Evolutionary conservation across 92 coral and sea anemone genomes (phyloP).

Genomic region (Palythoa caribaeorum): DNA sequence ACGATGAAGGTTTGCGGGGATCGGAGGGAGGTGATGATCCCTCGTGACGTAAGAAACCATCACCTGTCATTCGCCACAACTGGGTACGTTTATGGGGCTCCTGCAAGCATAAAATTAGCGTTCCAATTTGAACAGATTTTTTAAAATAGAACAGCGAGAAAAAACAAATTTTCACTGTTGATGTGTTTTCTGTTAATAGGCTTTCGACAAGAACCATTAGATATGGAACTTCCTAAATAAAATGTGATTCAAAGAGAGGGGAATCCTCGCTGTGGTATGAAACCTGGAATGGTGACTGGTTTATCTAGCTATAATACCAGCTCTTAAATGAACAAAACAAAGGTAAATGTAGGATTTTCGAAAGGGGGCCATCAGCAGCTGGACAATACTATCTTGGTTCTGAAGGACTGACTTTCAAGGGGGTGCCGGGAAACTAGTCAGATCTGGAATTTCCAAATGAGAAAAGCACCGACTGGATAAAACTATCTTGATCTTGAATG

Average conservation of each 20-base stretch:
- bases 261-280: background rate
- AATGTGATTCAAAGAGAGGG: background rate
- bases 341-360: too few species aligned
- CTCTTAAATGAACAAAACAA: background rate
- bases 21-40: conserved; percentile 93
- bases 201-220: too few species aligned
- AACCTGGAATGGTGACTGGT: background rate
- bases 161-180: too few species aligned
- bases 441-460: too few species aligned
- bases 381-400: too few species aligned
- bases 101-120: conserved; percentile 38
- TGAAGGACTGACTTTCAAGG: too few species aligned
- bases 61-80: conserved; percentile 98
- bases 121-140: background rate
- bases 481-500: too few species aligned
- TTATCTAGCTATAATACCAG: background rate
- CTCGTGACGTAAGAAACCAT: conserved; percentile 88
- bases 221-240: too few species aligned
- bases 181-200: too few species aligned
- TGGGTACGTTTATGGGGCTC: conserved; percentile 97
- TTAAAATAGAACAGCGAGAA: background rate
- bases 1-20: conserved; percentile 92
- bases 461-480: too few species aligned
- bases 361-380: too few species aligned
- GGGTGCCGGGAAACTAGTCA: too few species aligned